phyloP scores from a whole-genome alignment of 2,888 invertebrate genomes.

The Spodoptera littoralis region DNA sequence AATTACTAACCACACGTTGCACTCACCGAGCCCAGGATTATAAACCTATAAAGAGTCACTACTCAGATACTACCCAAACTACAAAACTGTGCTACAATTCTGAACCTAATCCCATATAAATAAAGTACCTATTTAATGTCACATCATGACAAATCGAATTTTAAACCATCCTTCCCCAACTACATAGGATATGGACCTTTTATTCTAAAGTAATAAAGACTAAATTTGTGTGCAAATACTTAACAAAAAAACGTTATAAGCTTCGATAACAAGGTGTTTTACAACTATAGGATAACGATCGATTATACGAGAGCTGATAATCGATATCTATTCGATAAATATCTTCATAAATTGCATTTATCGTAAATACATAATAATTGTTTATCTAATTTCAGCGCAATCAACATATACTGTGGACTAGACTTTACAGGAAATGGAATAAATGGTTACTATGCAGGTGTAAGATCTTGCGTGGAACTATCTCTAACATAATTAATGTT shows the following conservation, averaged over 20 bases:
- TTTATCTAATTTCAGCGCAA: conserved; percentile 29
- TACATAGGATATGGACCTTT: conserved; percentile 6
- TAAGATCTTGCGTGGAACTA: no score
- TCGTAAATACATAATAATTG: conserved; percentile 46
- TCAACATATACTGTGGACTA: neutral
- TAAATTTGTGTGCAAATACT: neutral
- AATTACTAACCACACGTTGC: neutral
- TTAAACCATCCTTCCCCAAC: neutral
- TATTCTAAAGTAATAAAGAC: neutral
- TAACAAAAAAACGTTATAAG: conserved; percentile 44
- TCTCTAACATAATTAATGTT: no score
- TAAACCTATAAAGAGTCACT: conserved; percentile 18
- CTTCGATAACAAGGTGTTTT: conserved; percentile 59
- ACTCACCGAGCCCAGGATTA: conserved; percentile 20
- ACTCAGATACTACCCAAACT: conserved; percentile 1
- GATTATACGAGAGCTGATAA: conserved; percentile 60
- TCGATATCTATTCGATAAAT: conserved; percentile 57
- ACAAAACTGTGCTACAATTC: neutral
- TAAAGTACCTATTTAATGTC: conserved; percentile 4
- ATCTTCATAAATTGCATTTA: conserved; percentile 54
- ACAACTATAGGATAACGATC: conserved; percentile 66
- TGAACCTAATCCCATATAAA: neutral
- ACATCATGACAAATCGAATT: neutral
- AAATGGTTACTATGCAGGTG: no score
- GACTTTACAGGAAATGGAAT: no score